Percentiles rank a stretch among this genome's conserved stretches.
Conservation (phyloP, 2,888 invertebrate genomes). For the Tetheella fluctuosa region DNA sequence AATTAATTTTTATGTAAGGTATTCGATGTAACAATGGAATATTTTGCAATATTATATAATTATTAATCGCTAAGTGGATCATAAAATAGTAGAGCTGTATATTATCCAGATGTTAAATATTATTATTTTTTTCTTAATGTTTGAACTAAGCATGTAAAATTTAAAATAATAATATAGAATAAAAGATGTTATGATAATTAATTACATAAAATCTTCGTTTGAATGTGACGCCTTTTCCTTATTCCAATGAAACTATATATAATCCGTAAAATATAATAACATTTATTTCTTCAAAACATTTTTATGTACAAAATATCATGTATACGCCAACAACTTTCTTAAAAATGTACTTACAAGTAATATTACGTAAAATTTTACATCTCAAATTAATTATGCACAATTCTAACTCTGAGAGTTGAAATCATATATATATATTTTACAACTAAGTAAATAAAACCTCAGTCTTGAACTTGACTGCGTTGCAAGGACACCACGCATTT, state of each 20-base stretch:
- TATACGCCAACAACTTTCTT: conserved; percentile 38
- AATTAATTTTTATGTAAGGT: conserved; percentile 52
- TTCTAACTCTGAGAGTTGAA: conserved; percentile 27
- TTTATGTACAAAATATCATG: conserved; percentile 57
- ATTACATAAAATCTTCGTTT: conserved; percentile 81
- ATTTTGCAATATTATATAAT: conserved; percentile 80
- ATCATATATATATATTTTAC: conserved; percentile 23
- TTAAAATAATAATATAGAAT: conserved; percentile 84
- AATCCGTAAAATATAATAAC: conserved; percentile 45
- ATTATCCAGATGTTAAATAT: conserved; percentile 84
- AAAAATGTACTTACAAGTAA: conserved; percentile 32
- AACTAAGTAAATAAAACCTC: conserved; percentile 52
- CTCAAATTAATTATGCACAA: conserved; percentile 35
- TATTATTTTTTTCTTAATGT: conserved; percentile 83
- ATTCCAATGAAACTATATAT: conserved; percentile 26
- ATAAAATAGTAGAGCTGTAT: conserved; percentile 77
- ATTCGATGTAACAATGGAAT: conserved; percentile 78
- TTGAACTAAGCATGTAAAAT: conserved; percentile 84
- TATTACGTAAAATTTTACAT: conserved; percentile 48
- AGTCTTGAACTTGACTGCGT: conserved; percentile 51
- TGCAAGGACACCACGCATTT: conserved; percentile 25
- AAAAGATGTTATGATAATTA: conserved; percentile 84
- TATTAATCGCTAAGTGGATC: conserved; percentile 77
- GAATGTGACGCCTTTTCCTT: conserved; percentile 62
- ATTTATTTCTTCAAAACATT: conserved; percentile 53